Base-by-base conservation (phyloP, 1,140 invertebrate genomes). In the Colletes latitarsis region DNA sequence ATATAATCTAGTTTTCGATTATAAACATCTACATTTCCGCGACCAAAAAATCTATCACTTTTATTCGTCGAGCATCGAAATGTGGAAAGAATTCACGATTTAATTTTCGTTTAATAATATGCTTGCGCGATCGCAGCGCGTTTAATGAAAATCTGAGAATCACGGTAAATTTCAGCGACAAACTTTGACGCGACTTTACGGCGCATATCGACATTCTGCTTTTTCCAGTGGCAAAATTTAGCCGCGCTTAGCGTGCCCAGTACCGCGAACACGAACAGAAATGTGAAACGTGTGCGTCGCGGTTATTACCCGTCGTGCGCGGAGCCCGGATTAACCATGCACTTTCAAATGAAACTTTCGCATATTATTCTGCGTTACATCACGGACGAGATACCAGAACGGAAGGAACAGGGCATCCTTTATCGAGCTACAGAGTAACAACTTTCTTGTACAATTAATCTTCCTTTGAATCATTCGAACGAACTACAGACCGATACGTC, bases 361-460 rank as follows among this genome's bases (percentile, higher is more conserved):
- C 74, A 78, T 77, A 85, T 86, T 86, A 86, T 86, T 74, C 62
- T 21, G 66, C 66, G 84, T 85, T 78, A 74, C 49, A 67, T 73
- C 77, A 58, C 55, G 57, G n/a, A 53, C 58, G 62, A 85, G 75
- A 82, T 85, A 85, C 82, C 71, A 53, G 67, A 82, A 82, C 72
- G 74, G 78, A 79, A 86, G 75, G 83, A 82, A 75, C 39, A 71
- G 19, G 52, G 46, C 39, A 43, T 71, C 63, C 69, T 74, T 85
- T 86, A 85, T 86, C 79, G 68, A 71, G 67, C 74, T 43, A 64
- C 49, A 39, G 21, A 12, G 14, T 41, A 57, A 30, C 67, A 84
- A 84, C 77, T 84, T 84, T 84, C 43, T 62, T 58, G 60, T 81
- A 14, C 77, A 46, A 84, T 81, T 85, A 71, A 85, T 81, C 72